phyloP scores from a whole-genome alignment of 1,140 invertebrate genomes.

The Spodoptera litura region DNA sequence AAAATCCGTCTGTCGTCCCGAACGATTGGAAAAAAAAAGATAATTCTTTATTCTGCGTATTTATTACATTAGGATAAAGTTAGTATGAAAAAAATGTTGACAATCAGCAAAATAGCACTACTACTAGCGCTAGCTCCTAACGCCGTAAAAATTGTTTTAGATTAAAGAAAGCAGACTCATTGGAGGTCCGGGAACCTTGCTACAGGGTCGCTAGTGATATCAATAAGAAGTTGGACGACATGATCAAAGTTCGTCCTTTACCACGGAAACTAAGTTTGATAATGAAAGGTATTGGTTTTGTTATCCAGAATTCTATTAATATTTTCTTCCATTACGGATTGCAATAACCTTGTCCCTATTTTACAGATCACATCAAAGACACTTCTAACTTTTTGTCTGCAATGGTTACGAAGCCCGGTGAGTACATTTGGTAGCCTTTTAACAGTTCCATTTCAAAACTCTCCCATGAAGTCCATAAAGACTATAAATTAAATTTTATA shows the following conservation, averaged over 20 bases:
- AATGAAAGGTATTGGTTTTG: conserved; percentile 67
- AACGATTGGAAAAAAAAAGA: too few relatives aligned
- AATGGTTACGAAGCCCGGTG: conserved; percentile 72
- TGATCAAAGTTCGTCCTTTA: conserved; percentile 65
- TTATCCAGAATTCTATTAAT: neutral
- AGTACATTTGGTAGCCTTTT: conserved; percentile 23
- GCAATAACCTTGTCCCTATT: neutral
- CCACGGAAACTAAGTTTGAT: conserved; percentile 68
- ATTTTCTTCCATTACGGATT: neutral
- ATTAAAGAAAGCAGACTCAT: conserved; percentile 63
- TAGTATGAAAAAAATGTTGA: too few relatives aligned
- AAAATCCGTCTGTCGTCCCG: too few relatives aligned
- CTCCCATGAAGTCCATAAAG: too few relatives aligned
- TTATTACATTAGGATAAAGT: too few relatives aligned
- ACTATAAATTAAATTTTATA: too few relatives aligned
- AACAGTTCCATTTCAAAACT: neutral
- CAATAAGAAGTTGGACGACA: conserved; percentile 69
- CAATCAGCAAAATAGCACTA: too few relatives aligned
- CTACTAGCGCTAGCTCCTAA: too few relatives aligned
- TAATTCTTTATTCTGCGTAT: too few relatives aligned
- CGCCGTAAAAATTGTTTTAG: conserved; percentile 41
- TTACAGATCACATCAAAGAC: conserved; percentile 72
- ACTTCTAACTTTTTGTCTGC: conserved; percentile 68
- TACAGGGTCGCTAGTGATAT: conserved; percentile 58
- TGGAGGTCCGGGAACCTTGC: conserved; percentile 58